Conservation (phyloP, 2,888 invertebrate species). For the Scelioninae gen. 1 region DNA sequence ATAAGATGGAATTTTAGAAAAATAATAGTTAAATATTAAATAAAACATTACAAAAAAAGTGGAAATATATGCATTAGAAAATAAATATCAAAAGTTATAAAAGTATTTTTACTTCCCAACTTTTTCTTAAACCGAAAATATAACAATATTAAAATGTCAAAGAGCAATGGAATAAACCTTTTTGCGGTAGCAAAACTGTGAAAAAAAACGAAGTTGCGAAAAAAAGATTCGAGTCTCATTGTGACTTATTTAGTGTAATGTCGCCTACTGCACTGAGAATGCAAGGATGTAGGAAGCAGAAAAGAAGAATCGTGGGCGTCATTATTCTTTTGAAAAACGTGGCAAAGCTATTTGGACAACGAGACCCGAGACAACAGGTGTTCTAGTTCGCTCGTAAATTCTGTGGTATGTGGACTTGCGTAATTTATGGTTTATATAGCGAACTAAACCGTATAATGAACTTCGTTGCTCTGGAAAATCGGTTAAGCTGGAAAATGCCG, state of each 20-base stretch:
- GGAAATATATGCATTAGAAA: too few relatives aligned
- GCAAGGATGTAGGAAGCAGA: slow-evolving; percentile 53
- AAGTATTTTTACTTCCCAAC: too few relatives aligned
- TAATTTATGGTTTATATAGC: slow-evolving; percentile 44
- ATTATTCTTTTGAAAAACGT: slow-evolving; percentile 49
- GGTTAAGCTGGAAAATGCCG: slow-evolving; percentile 27
- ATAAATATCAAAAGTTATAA: too few relatives aligned
- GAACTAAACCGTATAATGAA: slow-evolving; percentile 34
- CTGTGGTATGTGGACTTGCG: slow-evolving; percentile 37
- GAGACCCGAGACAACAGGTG: slow-evolving; percentile 66
- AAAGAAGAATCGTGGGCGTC: slow-evolving; percentile 59
- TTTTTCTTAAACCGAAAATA: too few relatives aligned
- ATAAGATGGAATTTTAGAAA: too few relatives aligned
- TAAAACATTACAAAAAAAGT: too few relatives aligned
- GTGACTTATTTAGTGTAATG: slow-evolving; percentile 43
- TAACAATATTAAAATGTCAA: too few relatives aligned
- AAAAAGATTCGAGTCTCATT: slow-evolving; percentile 33
- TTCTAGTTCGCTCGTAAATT: slow-evolving; percentile 59
- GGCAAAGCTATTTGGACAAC: slow-evolving; percentile 51
- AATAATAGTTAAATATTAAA: too few relatives aligned
- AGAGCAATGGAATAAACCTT: slow-evolving; percentile 25
- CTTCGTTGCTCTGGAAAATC: slow-evolving; percentile 35
- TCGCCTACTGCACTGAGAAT: slow-evolving; percentile 58
- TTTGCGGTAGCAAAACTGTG: background rate
- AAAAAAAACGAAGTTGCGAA: slow-evolving; percentile 26